Conservation (phyloP, 2,797 vertebrate genomes). For the Miichthys miiuy region DNA sequence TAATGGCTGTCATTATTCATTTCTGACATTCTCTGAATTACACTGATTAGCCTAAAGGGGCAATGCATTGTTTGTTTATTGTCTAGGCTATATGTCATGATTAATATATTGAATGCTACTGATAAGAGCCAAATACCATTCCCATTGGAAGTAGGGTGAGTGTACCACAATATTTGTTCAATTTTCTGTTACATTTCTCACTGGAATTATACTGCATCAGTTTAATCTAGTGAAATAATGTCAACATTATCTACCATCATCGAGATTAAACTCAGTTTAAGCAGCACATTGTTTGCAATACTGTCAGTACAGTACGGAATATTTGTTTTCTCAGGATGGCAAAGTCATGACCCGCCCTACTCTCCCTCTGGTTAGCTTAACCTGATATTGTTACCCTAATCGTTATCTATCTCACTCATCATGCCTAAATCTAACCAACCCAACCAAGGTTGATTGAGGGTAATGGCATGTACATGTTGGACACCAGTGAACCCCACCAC, state of each 20-base stretch:
- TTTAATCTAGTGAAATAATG: not conserved
- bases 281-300: not conserved
- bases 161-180: not conserved
- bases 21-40: slow-evolving; percentile 32
- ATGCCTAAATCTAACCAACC: too few species aligned
- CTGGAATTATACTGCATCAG: not conserved
- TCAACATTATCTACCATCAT: not conserved
- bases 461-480: not conserved
- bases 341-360: too few species aligned
- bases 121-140: not conserved
- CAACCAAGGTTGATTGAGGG: too few species aligned
- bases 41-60: slow-evolving; percentile 11
- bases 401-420: too few species aligned
- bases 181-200: not conserved
- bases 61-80: not conserved
- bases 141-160: not conserved
- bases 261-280: not conserved
- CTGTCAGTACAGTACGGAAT: not conserved
- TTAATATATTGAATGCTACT: slow-evolving; percentile 7
- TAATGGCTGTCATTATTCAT: slow-evolving; percentile 26
- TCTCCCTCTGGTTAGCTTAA: too few species aligned
- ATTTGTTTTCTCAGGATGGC: too few species aligned
- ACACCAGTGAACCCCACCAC: not conserved
- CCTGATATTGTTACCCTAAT: too few species aligned
- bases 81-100: not conserved